Base-by-base conservation (phyloP, 2,888 invertebrate genomes). In the Pycnomerus fuliginosus region DNA sequence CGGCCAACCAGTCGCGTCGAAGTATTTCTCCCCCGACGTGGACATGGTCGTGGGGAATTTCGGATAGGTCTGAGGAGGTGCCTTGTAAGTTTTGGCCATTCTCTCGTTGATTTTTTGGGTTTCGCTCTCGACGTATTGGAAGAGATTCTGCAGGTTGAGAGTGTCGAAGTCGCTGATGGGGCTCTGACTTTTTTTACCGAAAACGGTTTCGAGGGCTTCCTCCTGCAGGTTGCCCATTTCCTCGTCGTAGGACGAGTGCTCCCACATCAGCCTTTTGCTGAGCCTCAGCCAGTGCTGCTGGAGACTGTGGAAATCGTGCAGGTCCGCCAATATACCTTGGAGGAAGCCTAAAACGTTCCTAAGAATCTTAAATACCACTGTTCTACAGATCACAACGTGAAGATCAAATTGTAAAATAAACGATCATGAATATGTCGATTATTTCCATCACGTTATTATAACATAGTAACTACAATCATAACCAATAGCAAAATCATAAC, bases 241-340 rank as follows among this genome's bases (percentile, higher is more conserved):
- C 44, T 67, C 63, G 57, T 71, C 75, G 27, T 71, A 67, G 30
- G 76, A 74, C 2, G 77, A 76, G 57, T 76, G 76, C 50, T 78
- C 78, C 66, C 74, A 74, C 38, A 78, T 61, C 15, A 82, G 69
- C 53, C 78, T 75, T 56, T 82, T 79, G 56, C 80, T 80, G 40
- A 80, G 69, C 33, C 75, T 71, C 37, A 82, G 68, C 78, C 80
- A 81, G 43, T 76, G 73, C 46, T 80, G 79, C 56, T 83, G 81
- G 46, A 79, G 77, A 46, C 74, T 74, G 60, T 83, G 82, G 64
- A 82, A 84, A 48, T 79, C 78, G 50, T 80, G 78, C 42, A 84
- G 67, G 55, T 83, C 82, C n/a, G 74, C 68, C 44, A 83, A 65
- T 40, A 82, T 80, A 46, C 74, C 75, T 65, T 83, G 81, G 30